phyloP scores from a whole-genome alignment of 2,113 vertebrate genomes.

The Melanerpes formicivorus region DNA sequence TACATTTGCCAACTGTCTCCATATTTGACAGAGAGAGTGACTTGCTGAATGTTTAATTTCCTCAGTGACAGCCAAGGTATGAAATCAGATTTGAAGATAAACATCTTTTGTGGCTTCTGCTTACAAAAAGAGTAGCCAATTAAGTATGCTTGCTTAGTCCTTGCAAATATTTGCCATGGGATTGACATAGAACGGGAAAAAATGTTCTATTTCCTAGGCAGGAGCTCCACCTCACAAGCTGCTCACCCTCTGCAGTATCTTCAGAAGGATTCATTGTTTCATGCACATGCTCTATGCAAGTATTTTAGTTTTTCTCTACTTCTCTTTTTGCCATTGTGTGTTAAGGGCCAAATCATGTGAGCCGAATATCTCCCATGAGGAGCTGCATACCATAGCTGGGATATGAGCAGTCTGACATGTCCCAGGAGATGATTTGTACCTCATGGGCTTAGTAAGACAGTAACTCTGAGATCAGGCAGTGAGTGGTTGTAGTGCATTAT shows the following conservation, averaged over 20 bases:
- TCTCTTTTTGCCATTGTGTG: background rate
- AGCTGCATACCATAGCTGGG: background rate
- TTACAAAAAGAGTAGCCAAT: slow-evolving; percentile 59
- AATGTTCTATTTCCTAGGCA: background rate
- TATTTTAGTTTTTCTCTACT: background rate
- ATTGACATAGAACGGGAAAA: background rate
- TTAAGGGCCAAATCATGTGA: background rate
- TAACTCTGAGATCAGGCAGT: background rate
- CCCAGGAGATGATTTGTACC: background rate
- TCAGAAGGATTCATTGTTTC: slow-evolving; percentile 1
- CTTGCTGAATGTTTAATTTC: slow-evolving; percentile 72
- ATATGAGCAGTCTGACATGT: background rate
- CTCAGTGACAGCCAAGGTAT: slow-evolving; percentile 62
- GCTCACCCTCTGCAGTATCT: background rate
- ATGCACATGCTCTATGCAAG: background rate
- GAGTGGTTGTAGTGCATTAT: background rate
- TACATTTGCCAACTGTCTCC: slow-evolving; percentile 71
- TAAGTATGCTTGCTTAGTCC: slow-evolving; percentile 61
- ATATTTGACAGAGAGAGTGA: slow-evolving; percentile 65
- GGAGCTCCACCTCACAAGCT: background rate
- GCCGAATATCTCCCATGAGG: background rate
- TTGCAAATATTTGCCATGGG: slow-evolving; percentile 57
- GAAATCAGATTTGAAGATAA: slow-evolving; percentile 70
- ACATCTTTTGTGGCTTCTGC: slow-evolving; percentile 63
- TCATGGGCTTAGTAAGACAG: background rate